A percentile compares a stretch with the other conserved stretches of the same genome.
Evolutionary conservation across 2,888 invertebrate genomes (phyloP).

Genomic region (Temnothorax ravouxi): DNA sequence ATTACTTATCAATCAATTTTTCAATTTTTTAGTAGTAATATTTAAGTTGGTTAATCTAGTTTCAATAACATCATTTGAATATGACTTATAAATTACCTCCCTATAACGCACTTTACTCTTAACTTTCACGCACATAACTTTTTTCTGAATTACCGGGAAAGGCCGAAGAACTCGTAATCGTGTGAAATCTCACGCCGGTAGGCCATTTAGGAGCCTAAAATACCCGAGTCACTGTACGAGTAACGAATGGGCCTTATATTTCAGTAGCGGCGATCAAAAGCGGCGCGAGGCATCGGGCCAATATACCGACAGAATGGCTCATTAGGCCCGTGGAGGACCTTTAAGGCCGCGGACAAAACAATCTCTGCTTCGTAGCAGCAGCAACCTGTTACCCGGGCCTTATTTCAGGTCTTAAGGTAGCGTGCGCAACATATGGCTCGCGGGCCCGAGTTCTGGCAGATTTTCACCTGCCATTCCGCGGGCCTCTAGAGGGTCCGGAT

Average conservation of each 20-base stretch:
- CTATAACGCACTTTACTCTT: not conserved
- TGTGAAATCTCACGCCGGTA: constrained; percentile 19
- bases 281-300: constrained; percentile 58
- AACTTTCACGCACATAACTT: not conserved
- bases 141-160: not conserved
- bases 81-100: not conserved
- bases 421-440: constrained; percentile 81
- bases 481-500: constrained; percentile 41
- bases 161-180: not conserved
- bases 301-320: constrained; percentile 73
- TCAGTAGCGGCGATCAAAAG: constrained; percentile 61
- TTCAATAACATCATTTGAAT: constrained; percentile 3
- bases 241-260: constrained; percentile 55
- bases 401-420: constrained; percentile 73
- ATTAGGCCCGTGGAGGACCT: constrained; percentile 76
- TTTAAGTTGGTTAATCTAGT: not conserved
- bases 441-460: constrained; percentile 64
- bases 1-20: not conserved
- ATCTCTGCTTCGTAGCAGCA: constrained; percentile 73
- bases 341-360: constrained; percentile 76
- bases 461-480: constrained; percentile 72
- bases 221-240: constrained; percentile 34
- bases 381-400: constrained; percentile 79
- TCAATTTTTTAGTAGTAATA: not conserved
- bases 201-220: constrained; percentile 28